These are phyloP conservation scores for Kryptopterus vitreolus DNA, from an alignment of 2,797 vertebrate species.

Conservation along the genomic window DNA sequence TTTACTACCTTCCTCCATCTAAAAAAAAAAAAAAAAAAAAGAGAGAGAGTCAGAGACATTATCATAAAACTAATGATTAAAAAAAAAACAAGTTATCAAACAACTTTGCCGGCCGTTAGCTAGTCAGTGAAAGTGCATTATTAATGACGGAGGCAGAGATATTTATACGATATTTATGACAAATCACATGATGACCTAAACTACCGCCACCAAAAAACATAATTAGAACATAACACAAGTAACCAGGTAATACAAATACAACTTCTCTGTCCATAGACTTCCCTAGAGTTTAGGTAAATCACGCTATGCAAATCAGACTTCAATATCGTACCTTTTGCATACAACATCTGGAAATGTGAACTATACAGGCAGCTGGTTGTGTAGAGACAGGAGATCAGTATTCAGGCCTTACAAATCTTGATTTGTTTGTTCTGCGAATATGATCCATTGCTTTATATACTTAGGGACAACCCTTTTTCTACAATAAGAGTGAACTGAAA, in stretches of 20 bases:
- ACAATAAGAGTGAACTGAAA: background rate
- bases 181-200: background rate
- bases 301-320: background rate
- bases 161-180: constrained; percentile 7
- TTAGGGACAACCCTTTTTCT: background rate
- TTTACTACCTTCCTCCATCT: constrained; percentile 91
- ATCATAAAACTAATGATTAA: background rate
- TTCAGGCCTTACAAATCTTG: background rate
- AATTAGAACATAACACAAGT: too few species aligned
- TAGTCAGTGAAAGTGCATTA: background rate
- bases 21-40: constrained; percentile 23
- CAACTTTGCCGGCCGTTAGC: background rate
- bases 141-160: background rate
- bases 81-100: background rate
- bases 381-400: background rate
- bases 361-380: background rate
- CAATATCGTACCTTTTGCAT: background rate
- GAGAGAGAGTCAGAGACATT: constrained; percentile 6
- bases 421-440: background rate
- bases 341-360: constrained; percentile 7
- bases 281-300: constrained; percentile 6
- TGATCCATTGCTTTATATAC: background rate
- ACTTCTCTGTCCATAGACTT: background rate
- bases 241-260: background rate
- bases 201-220: too few species aligned